Evolutionary conservation across 2,888 invertebrate species (phyloP), one percentile per base, ranked within the genome.

Genomic region (Drosophila sordidula): DNA sequence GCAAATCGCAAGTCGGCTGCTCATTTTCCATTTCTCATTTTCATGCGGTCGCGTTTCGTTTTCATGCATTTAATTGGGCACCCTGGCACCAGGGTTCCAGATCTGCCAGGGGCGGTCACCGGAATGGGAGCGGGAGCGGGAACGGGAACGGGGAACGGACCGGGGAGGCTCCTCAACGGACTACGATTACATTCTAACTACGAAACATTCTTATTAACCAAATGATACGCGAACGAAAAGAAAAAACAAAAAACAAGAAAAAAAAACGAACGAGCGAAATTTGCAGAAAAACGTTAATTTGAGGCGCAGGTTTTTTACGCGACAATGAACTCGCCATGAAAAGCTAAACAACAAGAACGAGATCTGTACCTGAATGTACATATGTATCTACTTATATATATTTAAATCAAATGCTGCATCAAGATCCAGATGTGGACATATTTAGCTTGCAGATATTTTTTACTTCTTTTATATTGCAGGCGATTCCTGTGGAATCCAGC

Each of bases 181-280:
- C 70, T 64, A 66, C 73, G 83, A 82, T 86, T 83, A 82, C 51
- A 71, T 79, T 82, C 72, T 85, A 85, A 81, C 81, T 82, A 79
- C 55, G 50, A 63, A 76, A 68, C 61, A 73, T 67, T 70, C 70
- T 78, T 75, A 73, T 71, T 76, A 82, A 58, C 75, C 71, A 71
- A 84, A 76, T 78, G 79, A 76, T 78, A 76, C 54, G 68, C 61
- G 56, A 56, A 44, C 44, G 29, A 38, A 38, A 32, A 55, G 41
- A 29, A 9, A 29, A 29, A 29, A 9, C 9, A 29, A 29, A 29
- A 29, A 29, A 8, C 2, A 26, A 26, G 3, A 29, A 2, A 2
- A 29, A 61, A 26, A 22, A 47, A 26, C 14, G 36, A 34, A 36
- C 14, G 11, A 41, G 42, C 29, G 14, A 14, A 25, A 6, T 16